These are phyloP conservation scores for Channa argus DNA, from an alignment of 2,113 vertebrate species.

Conservation along the genomic window DNA sequence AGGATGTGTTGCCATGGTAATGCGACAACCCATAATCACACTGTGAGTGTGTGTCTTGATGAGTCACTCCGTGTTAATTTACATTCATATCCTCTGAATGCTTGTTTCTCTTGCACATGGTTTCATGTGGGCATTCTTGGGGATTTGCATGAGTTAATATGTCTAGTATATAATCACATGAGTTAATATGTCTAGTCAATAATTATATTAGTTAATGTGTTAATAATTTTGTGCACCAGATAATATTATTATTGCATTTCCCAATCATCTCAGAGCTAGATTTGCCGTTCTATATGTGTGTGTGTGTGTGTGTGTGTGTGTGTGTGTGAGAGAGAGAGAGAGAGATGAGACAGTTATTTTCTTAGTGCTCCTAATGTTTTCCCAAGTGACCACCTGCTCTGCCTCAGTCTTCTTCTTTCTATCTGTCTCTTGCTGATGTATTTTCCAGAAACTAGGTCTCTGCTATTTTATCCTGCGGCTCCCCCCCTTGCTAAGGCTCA, in stretches of 20 bases:
- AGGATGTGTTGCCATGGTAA: slow-evolving; percentile 73
- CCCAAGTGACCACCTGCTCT: slow-evolving; percentile 55
- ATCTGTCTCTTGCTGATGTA: slow-evolving; percentile 35
- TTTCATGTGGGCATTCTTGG: neutral
- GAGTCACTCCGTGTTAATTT: slow-evolving; percentile 69
- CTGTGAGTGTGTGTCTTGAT: slow-evolving; percentile 45
- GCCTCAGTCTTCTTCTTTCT: slow-evolving; percentile 6
- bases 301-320: neutral
- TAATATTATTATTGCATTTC: neutral
- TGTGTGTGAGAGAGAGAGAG: neutral
- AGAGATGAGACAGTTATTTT: slow-evolving; percentile 15
- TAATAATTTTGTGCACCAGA: neutral
- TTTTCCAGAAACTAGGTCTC: slow-evolving; percentile 59
- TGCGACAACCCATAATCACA: slow-evolving; percentile 72
- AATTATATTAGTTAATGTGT: neutral
- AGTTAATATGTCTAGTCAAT: neutral
- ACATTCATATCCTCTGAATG: slow-evolving; percentile 49
- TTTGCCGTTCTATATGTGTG: neutral
- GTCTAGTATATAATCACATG: neutral
- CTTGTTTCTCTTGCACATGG: slow-evolving; percentile 22
- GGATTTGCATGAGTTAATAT: neutral
- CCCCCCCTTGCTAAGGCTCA: slow-evolving; percentile 28
- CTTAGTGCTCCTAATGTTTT: slow-evolving; percentile 50
- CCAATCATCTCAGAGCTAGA: neutral
- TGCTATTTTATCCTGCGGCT: slow-evolving; percentile 21